Evolutionary conservation across 2,888 invertebrate species (phyloP).

Genomic region (Phlogophora meticulosa): DNA sequence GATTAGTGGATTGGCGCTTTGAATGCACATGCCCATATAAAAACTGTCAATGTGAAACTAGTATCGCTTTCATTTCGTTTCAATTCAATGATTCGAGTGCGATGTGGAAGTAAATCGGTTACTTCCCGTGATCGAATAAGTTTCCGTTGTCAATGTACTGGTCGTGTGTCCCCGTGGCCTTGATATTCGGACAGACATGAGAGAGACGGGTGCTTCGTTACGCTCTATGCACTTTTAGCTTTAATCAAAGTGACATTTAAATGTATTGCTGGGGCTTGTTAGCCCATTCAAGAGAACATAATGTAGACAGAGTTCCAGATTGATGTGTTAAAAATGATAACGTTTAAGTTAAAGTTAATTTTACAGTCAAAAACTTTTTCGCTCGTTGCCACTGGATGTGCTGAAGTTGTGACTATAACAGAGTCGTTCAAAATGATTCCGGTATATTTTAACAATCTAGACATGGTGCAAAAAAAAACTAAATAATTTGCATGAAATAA

Average conservation of each 20-base stretch:
- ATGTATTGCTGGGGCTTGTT: constrained; percentile 33
- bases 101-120: constrained; percentile 67
- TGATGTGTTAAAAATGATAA: constrained; percentile 27
- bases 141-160: constrained; percentile 62
- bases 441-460: constrained; percentile 13
- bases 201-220: constrained; percentile 33
- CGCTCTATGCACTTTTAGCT: constrained; percentile 43
- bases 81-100: constrained; percentile 28
- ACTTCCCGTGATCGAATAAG: constrained; percentile 62
- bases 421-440: constrained; percentile 23
- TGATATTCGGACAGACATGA: constrained; percentile 55
- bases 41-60: constrained; percentile 29
- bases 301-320: constrained; percentile 1
- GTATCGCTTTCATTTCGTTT: constrained; percentile 24
- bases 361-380: constrained; percentile 21
- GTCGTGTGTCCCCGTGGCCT: constrained; percentile 68
- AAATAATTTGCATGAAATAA: constrained; percentile 35
- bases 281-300: constrained; percentile 11
- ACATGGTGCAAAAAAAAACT: constrained; percentile 37
- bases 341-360: constrained; percentile 17
- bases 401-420: constrained; percentile 13
- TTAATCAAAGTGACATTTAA: constrained; percentile 58
- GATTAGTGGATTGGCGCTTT: constrained; percentile 7
- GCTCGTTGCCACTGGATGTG: not conserved
- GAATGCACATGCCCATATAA: constrained; percentile 19